Base-by-base conservation (phyloP, 2,888 invertebrate species). In the Drosophila cracens region DNA sequence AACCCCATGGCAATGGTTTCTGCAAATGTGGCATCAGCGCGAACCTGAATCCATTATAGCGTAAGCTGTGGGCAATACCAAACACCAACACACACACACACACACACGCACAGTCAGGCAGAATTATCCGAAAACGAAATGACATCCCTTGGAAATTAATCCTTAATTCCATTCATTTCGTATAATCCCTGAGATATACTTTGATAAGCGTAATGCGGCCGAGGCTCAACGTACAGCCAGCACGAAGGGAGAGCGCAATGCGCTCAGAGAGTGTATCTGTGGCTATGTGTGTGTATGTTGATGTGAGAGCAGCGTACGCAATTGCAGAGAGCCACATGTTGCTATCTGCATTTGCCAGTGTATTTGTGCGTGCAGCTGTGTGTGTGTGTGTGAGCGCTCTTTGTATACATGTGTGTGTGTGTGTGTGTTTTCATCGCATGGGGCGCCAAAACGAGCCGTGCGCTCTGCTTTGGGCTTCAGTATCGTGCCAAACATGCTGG, bases 131-230 rank as follows among this genome's bases (percentile, higher is more conserved):
- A 90, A 89, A 90, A 92, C 92, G 91, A 92, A 92, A 92, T 92
- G 93, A 92, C 92, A 92, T 92, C 92, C 93, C 93, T 92, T 92
- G 91, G 87, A 92, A 92, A 92, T 93, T 92, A 92, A 93, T 92
- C 92, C 92, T 93, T 92, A 92, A 93, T 93, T 92, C 93, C 92
- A 92, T 92, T 92, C 92, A 92, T 91, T 93, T 91, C 91, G 92
- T 90, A 91, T 92, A 93, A 92, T 92, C 93, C 92, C 91, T 84
- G 90, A 90, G 91, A 91, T 92, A 93, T 89, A 90, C 87, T 83
- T 85, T 87, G 91, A 89, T 87, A 82, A 87, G 90, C 87, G 90
- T 87, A 87, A 87, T 90, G 90, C 90, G 87, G 87, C 82, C 83
- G 70, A 76, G 74, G 76, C 69, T 88, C 82, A 80, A 54, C 63